These are phyloP conservation scores for Semicossyphus pulcher DNA, from an alignment of 2,113 vertebrate genomes.

Conservation along the genomic window DNA sequence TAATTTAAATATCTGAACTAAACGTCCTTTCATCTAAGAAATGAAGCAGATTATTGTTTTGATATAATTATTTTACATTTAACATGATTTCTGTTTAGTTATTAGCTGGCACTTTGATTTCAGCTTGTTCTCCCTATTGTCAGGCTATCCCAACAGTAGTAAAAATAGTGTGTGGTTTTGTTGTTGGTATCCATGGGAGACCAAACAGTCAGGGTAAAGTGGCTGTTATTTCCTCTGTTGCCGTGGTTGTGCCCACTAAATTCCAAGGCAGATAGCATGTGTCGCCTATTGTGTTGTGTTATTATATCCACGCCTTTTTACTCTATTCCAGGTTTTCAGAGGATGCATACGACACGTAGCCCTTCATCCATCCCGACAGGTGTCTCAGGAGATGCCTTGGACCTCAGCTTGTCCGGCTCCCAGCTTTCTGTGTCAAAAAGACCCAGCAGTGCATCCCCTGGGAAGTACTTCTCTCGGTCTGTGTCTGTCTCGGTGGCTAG, in stretches of 20 bases:
- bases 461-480: constrained; percentile 86
- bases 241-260: background rate
- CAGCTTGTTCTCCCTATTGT: background rate
- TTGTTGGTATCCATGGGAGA: constrained; percentile 54
- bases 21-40: no score
- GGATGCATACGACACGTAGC: constrained; percentile 88
- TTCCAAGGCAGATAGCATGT: background rate
- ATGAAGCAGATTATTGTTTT: no score
- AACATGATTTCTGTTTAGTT: background rate
- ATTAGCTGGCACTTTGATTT: background rate
- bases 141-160: background rate
- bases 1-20: no score
- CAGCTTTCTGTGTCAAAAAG: constrained; percentile 83
- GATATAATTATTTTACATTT: no score
- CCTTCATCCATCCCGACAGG: constrained; percentile 71
- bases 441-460: constrained; percentile 84
- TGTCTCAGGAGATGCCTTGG: constrained; percentile 60
- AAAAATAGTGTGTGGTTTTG: constrained; percentile 9
- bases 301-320: background rate
- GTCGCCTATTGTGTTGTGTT: constrained; percentile 2
- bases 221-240: constrained; percentile 28
- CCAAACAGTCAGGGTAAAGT: constrained; percentile 2
- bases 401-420: constrained; percentile 88
- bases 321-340: constrained; percentile 35
- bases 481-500: constrained; percentile 80